Conservation (phyloP, 2,113 vertebrate genomes). For the Cichladusa arquata region DNA sequence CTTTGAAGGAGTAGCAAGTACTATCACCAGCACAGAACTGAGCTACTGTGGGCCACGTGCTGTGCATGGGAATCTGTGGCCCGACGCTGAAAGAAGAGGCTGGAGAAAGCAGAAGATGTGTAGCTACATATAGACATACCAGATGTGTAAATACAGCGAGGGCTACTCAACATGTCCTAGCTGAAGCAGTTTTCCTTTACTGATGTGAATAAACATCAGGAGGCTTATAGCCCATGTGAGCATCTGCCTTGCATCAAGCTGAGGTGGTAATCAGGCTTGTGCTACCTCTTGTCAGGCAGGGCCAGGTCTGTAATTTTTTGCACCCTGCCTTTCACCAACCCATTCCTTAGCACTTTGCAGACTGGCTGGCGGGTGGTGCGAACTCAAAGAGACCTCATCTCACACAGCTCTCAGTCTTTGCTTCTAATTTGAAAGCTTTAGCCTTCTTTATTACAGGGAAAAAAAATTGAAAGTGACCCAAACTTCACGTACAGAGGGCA, state of each 20-base stretch:
- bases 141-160: background rate
- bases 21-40: background rate
- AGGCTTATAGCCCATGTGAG: background rate
- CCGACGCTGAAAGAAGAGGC: background rate
- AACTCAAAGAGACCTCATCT: background rate
- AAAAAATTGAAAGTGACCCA: conserved; percentile 44
- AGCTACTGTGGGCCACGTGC: background rate
- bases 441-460: conserved; percentile 3
- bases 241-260: background rate
- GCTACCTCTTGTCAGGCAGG: background rate
- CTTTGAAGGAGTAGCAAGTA: background rate
- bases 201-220: background rate
- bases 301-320: conserved; percentile 7
- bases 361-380: fast-evolving
- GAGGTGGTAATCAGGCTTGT: background rate
- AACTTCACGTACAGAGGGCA: conserved; percentile 42
- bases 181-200: background rate
- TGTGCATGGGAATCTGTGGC: fast-evolving
- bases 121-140: background rate
- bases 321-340: background rate
- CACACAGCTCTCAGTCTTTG: background rate
- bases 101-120: background rate
- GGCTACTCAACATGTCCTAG: background rate
- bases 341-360: background rate
- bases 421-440: conserved; percentile 35